Conservation (phyloP, 2,113 vertebrate genomes). For the Ailurus styani region DNA sequence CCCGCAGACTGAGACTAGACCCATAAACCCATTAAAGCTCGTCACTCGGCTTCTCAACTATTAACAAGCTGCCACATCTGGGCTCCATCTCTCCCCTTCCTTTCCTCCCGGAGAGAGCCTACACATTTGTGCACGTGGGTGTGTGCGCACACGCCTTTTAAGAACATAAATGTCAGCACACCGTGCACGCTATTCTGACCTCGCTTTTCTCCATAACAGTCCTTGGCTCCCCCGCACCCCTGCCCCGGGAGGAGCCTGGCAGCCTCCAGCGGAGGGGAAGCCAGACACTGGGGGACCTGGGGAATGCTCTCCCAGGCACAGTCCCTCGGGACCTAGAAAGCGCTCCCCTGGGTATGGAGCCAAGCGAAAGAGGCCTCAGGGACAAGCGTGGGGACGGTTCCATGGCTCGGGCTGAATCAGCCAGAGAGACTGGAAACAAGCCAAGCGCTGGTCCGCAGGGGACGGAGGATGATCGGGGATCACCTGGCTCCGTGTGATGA, state of each 20-base stretch:
- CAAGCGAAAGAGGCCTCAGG: neutral
- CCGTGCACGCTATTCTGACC: neutral
- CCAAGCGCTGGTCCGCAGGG: neutral
- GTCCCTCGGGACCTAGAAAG: neutral
- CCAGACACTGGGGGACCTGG: neutral
- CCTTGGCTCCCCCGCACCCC: neutral
- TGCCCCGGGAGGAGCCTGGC: neutral
- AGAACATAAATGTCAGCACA: neutral
- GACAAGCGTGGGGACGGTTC: neutral
- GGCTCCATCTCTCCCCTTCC: neutral
- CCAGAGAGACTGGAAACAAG: neutral
- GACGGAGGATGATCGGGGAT: fast-evolving
- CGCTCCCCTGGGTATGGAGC: neutral
- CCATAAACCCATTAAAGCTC: neutral
- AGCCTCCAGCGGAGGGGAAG: neutral
- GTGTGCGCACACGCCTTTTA: fast-evolving
- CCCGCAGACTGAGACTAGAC: neutral
- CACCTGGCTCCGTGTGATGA: neutral
- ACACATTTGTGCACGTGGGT: fast-evolving
- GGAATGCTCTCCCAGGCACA: neutral
- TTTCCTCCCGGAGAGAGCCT: neutral
- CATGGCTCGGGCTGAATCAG: neutral
- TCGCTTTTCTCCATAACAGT: neutral
- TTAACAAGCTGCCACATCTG: neutral
- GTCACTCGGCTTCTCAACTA: neutral